Base-by-base conservation (phyloP, 2,888 invertebrate genomes). In the Trachelus tabidus region DNA sequence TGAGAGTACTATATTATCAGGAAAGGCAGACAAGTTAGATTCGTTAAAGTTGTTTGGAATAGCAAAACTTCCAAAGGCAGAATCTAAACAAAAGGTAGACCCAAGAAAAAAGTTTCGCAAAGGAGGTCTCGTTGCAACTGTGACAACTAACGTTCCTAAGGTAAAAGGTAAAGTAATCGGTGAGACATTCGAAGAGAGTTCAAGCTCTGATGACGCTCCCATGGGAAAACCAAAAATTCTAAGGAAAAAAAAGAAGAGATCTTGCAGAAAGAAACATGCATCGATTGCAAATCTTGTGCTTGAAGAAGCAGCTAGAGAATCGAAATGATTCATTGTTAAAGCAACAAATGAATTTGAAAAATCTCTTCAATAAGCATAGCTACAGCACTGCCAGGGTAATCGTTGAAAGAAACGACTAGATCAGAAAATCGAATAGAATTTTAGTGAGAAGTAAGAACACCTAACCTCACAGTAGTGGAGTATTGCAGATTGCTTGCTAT, bases 111-210 rank as follows among this genome's bases (percentile, higher is more conserved):
- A 93, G 81, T 95, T 95, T 85, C 93, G 94, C 85, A 94, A 94
- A 83, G 92, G 94, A 79, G 94, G 94, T 33, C 92, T 94, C 81
- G 94, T 95, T 0, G 93, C 94, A 37, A 93, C 94, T 15, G 94
- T 94, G 12, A 83, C 83, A 30, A 77, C 83, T 15, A 83, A 79
- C 68, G 79, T 85, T 9, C 79, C 83, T 12, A 87, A 87, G 69
- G 76, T 79, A 31, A 87, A 85, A 79, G 77, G 75, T 68, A 85
- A 86, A 77, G 75, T 77, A 31, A 75, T 81, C 4, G 73, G 79
- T 23, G 85, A 87, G 76, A 82, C 83, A 11, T 82, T 76, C 74
- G 86, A 81, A 78, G 87, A 89, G n/a, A 88, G 86, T 77, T 88
- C 88, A 1, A 88, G 87, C 78, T 86, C 88, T 15, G 88, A 89